Percentiles rank a stretch among this genome's conserved stretches.
phyloP scores from a whole-genome alignment of 2,888 invertebrate genomes.

The Aquatica leii region DNA sequence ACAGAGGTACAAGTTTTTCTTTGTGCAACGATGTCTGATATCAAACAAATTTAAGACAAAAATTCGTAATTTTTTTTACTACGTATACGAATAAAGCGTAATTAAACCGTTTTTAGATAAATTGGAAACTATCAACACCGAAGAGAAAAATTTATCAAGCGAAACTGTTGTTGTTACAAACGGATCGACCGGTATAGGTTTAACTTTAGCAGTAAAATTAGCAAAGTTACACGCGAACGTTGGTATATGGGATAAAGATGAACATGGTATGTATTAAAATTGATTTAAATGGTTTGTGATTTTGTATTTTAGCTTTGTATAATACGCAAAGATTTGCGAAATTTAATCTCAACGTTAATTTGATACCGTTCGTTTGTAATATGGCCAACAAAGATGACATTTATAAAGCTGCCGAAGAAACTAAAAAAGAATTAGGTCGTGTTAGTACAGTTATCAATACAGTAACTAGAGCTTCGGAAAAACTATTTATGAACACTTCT shows the following conservation, averaged over 20 bases:
- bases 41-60: too few relatives aligned
- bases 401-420: slow-evolving; percentile 20
- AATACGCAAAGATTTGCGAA: slow-evolving; percentile 1
- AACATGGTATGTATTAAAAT: slow-evolving; percentile 18
- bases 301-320: slow-evolving; percentile 16
- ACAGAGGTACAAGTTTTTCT: too few relatives aligned
- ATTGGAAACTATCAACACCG: too few relatives aligned
- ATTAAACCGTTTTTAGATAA: too few relatives aligned
- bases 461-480: slow-evolving; percentile 17
- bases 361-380: slow-evolving; percentile 16
- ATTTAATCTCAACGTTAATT: neutral
- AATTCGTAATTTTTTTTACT: too few relatives aligned
- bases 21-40: too few relatives aligned
- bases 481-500: slow-evolving; percentile 21
- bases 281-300: too few relatives aligned
- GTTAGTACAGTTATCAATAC: slow-evolving; percentile 24
- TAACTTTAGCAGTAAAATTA: slow-evolving; percentile 18
- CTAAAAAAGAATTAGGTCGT: slow-evolving; percentile 21
- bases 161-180: slow-evolving; percentile 26
- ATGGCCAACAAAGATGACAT: slow-evolving; percentile 18
- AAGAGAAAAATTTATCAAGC: neutral
- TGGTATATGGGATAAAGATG: slow-evolving; percentile 20
- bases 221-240: slow-evolving; percentile 19
- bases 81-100: too few relatives aligned
- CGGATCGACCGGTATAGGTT: slow-evolving; percentile 18